Percentiles rank a stretch among this genome's conserved stretches.
These are phyloP conservation scores for Aspidiotus rigidus DNA, from an alignment of 2,888 invertebrate species.

Conservation along the genomic window DNA sequence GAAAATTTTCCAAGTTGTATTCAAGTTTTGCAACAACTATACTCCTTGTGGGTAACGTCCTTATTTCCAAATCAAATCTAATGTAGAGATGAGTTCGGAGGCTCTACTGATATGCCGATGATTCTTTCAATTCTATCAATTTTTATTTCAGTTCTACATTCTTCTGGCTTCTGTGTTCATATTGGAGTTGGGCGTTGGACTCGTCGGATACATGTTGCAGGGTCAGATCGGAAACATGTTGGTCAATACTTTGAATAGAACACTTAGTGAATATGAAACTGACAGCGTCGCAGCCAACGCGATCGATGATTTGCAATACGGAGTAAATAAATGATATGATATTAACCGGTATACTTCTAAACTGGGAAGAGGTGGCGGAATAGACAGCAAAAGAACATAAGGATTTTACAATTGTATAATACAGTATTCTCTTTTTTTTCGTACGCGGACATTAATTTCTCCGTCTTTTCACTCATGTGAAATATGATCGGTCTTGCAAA, in stretches of 20 bases:
- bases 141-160: conserved; percentile 55
- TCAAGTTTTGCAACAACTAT: too few relatives aligned
- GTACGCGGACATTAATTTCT: neutral
- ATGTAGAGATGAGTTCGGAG: too few relatives aligned
- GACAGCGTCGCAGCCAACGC: conserved; percentile 36
- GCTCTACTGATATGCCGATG: too few relatives aligned
- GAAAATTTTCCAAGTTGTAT: too few relatives aligned
- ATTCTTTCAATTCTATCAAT: too few relatives aligned
- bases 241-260: conserved; percentile 31
- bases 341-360: neutral
- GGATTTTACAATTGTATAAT: neutral
- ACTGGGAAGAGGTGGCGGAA: too few relatives aligned
- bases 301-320: conserved; percentile 33
- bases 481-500: too few relatives aligned
- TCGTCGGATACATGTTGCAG: conserved; percentile 48
- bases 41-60: too few relatives aligned
- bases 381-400: neutral
- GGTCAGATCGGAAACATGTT: conserved; percentile 36
- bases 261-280: conserved; percentile 34
- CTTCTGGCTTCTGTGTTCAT: conserved; percentile 69
- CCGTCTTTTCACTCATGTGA: neutral
- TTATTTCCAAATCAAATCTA: too few relatives aligned
- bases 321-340: conserved; percentile 33
- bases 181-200: conserved; percentile 71
- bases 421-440: neutral